phyloP scores from a whole-genome alignment of 2,113 vertebrate genomes.

The Prinia subflava region DNA sequence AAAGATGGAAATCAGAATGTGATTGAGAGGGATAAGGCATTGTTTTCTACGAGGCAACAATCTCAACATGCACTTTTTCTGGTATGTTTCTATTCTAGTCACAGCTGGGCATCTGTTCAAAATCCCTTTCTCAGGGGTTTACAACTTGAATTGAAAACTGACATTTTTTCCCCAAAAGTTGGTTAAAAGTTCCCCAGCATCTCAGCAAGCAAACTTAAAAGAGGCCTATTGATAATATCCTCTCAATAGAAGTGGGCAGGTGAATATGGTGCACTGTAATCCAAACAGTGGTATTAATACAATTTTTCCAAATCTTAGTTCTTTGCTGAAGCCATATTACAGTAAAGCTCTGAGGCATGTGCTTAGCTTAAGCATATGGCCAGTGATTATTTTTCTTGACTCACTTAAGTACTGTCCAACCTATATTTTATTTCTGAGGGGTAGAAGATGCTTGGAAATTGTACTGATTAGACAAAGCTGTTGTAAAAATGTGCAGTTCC shows the following conservation, averaged over 20 bases:
- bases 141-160: neutral
- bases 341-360: slow-evolving; percentile 1
- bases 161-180: neutral
- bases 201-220: neutral
- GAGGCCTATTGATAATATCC: neutral
- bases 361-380: slow-evolving; percentile 15
- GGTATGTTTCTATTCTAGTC: neutral
- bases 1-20: neutral
- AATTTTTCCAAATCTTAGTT: neutral
- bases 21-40: neutral
- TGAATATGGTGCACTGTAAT: neutral
- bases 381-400: neutral
- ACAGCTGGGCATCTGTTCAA: neutral
- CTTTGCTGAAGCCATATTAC: neutral
- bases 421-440: slow-evolving; percentile 2
- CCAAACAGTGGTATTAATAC: neutral
- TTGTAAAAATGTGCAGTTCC: neutral
- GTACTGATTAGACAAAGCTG: neutral
- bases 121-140: neutral
- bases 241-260: neutral
- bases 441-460: neutral
- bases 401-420: neutral
- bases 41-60: neutral
- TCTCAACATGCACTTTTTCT: neutral
- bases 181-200: neutral